Evolutionary conservation across 1,140 invertebrate species (phyloP), one percentile per base, ranked within the genome.

Genomic region (Papilio machaon): DNA sequence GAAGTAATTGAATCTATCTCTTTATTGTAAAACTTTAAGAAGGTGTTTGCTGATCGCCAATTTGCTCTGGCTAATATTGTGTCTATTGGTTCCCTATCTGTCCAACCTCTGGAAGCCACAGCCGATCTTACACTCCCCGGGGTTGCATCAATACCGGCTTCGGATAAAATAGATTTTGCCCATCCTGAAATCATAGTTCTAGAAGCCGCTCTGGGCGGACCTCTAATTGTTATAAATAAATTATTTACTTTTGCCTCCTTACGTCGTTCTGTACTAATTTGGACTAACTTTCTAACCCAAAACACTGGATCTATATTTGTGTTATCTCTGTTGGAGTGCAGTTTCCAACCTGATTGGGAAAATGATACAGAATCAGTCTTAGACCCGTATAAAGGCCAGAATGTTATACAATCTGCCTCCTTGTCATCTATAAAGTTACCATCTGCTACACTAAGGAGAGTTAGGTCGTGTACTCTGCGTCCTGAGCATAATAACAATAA

Each of bases 131-230:
- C 82, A 19, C 82, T 85, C 11, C 89, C 91, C n/a, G 89, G 87
- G 13, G 86, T 74, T 19, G 82, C 87, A 6, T 85, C 47, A 35
- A 92, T 88, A 17, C 85, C 85, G 9, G 85, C 83, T 8, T 84
- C 84, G 64, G 60, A 79, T 43, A 91, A 82, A 38, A 85, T 52
- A 23, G 90, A 88, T 78, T 83, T 85, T 15, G 91, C 49, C 91
- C 92, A 93, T 17, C 89, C 89, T 8, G 86, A 84, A 35, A 93
- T 91, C 17, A 87, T 54, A 10, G 86, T 87, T 74, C 80, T 77
- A 17, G 84, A 76, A 15, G 84, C 83, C 17, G 85, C 73, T 54
- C 78, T 79, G n/a, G 70, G 7, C 1, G n/a, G 52, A 15, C 83
- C 82, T 73, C 85, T 47, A 30, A 75, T 13, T 15, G 80, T 84